Evolutionary conservation across 2,888 invertebrate genomes (phyloP), one percentile per base, ranked within the genome.

Genomic region (Agrochola litura): DNA sequence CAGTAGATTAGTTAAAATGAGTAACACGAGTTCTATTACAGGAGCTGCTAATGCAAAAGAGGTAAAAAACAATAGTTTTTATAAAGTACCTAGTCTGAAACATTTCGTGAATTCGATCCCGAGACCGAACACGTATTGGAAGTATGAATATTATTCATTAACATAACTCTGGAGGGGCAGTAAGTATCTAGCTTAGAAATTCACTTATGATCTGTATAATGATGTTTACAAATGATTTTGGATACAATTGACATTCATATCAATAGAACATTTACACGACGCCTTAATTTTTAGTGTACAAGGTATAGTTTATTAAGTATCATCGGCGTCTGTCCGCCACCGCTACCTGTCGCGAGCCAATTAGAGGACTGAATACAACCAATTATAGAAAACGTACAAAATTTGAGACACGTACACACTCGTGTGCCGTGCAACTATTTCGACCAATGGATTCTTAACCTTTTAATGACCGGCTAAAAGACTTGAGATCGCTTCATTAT

Each of bases 311-410:
- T 73, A 78, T 79, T 81, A 70, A 76, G 79, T 84, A 76, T 80
- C 63, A 83, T 77, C 81, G 67, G 68, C 63, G 69, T 78, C 76
- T 79, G 78, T 61, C 60, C 73, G 73, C 68, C 65, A 71, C 60
- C 64, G 85, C 83, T 87, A 73, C 81, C 87, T 71, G 83, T 80
- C 73, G 83, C 76, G 89, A 87, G 81, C 85, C 87, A 87, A 87
- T 88, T 87, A 87, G 77, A 79, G 63, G 72, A 80, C 72, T 85
- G 87, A 88, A 87, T 87, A 89, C 85, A 89, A 81, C 85, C 87
- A 87, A 87, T 87, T 83, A 89, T 80, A 87, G 89, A 85, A 87
- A 87, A 85, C 74, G 88, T 86, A 87, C 58, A 84, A 84, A 81
- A 84, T 82, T 84, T 84, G 77, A 80, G 88, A 80, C 88, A 88